phyloP scores from a whole-genome alignment of 1,140 invertebrate species.

The Zaprionus taronus region DNA sequence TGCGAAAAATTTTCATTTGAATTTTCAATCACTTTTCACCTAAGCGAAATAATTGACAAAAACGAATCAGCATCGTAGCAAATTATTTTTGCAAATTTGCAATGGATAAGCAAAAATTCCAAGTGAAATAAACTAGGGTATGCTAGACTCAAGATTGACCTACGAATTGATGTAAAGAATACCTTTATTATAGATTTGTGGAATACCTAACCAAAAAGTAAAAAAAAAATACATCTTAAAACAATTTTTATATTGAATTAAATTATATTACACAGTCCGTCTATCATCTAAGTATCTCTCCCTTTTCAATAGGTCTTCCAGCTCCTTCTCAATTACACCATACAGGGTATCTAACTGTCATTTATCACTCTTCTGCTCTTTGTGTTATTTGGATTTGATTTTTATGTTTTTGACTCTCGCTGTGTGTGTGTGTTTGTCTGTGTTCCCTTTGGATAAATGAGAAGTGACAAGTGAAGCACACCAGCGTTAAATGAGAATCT shows the following conservation, averaged over 20 bases:
- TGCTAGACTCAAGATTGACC: neutral
- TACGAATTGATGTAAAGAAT: neutral
- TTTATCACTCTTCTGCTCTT: neutral
- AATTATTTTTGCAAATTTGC: neutral
- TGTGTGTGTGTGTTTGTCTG: neutral
- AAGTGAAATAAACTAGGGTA: neutral
- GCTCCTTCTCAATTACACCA: neutral
- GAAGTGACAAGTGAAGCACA: constrained; percentile 33
- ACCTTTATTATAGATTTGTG: neutral
- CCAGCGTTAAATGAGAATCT: constrained; percentile 21
- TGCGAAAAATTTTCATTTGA: neutral
- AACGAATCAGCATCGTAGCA: neutral
- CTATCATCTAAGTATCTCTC: neutral
- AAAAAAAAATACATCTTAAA: neutral
- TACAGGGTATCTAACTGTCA: neutral
- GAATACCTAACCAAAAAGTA: neutral
- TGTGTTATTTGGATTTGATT: constrained; percentile 8
- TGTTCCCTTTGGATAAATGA: constrained; percentile 21
- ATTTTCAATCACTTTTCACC: neutral
- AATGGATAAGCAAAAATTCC: constrained; percentile 1
- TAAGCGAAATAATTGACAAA: constrained; percentile 5
- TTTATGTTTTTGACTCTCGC: neutral
- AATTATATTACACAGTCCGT: neutral
- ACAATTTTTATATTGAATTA: neutral
- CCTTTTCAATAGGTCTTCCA: too few species aligned